phyloP scores from a whole-genome alignment of 1,140 invertebrate genomes.

The Bursaphelenchus mucronatus region DNA sequence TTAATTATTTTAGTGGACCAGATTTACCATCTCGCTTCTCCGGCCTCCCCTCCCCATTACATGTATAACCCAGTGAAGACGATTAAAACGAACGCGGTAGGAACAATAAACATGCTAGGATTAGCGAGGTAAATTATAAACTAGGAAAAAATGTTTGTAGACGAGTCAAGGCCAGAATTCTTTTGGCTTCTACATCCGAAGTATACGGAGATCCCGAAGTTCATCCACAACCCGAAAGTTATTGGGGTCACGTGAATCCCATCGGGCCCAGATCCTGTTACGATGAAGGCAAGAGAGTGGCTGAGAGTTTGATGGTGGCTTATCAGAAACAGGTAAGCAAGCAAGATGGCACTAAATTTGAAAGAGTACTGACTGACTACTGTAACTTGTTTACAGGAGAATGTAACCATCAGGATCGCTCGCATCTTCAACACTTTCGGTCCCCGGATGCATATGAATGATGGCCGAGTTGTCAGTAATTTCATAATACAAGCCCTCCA shows the following conservation, averaged over 20 bases:
- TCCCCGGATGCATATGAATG: slow-evolving; percentile 98
- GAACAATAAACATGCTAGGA: slow-evolving; percentile 97
- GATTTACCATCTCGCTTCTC: slow-evolving; percentile 97
- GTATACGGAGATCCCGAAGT: slow-evolving; percentile 96
- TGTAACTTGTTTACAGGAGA: slow-evolving; percentile 67
- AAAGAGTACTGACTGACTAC: slow-evolving; percentile 7
- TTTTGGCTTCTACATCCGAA: slow-evolving; percentile 96
- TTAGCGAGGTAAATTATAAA: slow-evolving; percentile 62
- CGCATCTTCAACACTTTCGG: slow-evolving; percentile 99
- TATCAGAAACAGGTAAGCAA: slow-evolving; percentile 78
- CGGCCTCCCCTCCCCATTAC: slow-evolving; percentile 96
- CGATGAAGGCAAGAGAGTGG: slow-evolving; percentile 95
- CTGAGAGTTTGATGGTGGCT: slow-evolving; percentile 91
- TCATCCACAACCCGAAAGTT: slow-evolving; percentile 83
- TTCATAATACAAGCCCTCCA: slow-evolving; percentile 94
- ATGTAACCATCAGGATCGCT: slow-evolving; percentile 86
- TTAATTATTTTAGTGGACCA: slow-evolving; percentile 75
- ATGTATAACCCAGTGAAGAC: slow-evolving; percentile 99
- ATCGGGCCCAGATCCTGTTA: slow-evolving; percentile 93
- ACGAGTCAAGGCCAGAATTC: slow-evolving; percentile 82
- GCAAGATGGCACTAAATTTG: background rate
- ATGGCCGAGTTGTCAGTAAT: slow-evolving; percentile 96
- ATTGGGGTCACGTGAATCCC: slow-evolving; percentile 98
- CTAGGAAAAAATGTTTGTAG: slow-evolving; percentile 63
- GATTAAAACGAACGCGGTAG: slow-evolving; percentile 96